Evolutionary conservation across 1,140 invertebrate species (phyloP).

Genomic region (Pomacea maculata): DNA sequence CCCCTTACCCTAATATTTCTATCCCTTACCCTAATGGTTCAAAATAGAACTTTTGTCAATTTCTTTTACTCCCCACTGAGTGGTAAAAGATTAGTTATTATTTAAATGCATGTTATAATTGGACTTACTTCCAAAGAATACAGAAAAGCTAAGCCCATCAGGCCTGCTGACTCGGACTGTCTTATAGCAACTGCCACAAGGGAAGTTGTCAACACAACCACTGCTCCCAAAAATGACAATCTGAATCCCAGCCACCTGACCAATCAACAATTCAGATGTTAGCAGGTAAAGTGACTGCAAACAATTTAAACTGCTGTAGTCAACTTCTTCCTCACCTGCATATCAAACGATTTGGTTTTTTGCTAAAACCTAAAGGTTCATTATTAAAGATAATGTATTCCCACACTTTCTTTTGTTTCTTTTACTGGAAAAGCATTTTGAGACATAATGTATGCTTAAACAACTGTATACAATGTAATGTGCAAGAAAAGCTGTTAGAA

Average conservation of each 20-base stretch:
- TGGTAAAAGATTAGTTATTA: neutral
- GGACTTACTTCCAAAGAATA: slow-evolving; percentile 61
- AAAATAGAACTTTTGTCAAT: neutral
- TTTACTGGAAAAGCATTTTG: neutral
- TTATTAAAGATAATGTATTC: neutral
- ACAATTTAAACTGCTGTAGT: neutral
- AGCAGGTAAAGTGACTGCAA: neutral
- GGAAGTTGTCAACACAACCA: slow-evolving; percentile 85
- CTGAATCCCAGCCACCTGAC: slow-evolving; percentile 61
- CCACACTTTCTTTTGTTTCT: neutral
- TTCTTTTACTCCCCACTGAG: neutral
- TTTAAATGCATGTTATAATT: neutral
- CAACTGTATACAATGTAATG: too few species aligned
- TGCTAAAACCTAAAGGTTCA: neutral
- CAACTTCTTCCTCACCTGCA: neutral
- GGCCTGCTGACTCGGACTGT: slow-evolving; percentile 61
- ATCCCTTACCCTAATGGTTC: neutral
- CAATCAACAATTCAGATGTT: neutral
- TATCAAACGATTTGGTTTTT: neutral
- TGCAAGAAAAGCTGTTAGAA: too few species aligned
- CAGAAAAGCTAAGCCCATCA: slow-evolving; percentile 62
- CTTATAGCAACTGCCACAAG: slow-evolving; percentile 85
- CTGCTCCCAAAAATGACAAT: slow-evolving; percentile 61
- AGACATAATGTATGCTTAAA: neutral
- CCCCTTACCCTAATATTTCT: too few species aligned